A percentile compares a stretch with the other conserved stretches of the same genome.
These are phyloP conservation scores for Troides helena DNA, from an alignment of 2,888 invertebrate genomes.

Conservation along the genomic window DNA sequence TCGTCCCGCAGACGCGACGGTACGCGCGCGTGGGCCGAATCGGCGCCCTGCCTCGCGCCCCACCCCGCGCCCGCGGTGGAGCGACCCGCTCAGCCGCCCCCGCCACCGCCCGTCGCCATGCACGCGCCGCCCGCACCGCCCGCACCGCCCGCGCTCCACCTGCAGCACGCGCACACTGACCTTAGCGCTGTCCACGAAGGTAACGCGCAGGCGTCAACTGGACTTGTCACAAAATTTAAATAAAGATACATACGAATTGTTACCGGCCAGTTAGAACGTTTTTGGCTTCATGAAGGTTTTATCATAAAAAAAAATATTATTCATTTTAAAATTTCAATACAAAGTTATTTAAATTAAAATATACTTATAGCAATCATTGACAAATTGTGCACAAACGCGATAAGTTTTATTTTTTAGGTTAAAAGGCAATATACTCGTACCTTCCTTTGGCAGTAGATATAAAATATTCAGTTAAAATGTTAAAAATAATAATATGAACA, in stretches of 20 bases:
- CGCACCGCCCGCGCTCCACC: slow-evolving; percentile 32
- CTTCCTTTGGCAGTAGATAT: too few relatives aligned
- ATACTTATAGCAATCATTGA: too few relatives aligned
- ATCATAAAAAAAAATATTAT: too few relatives aligned
- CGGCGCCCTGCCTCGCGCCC: slow-evolving; percentile 67
- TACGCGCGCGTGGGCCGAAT: slow-evolving; percentile 54
- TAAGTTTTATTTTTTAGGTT: too few relatives aligned
- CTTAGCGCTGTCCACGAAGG: slow-evolving; percentile 79
- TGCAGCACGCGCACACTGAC: slow-evolving; percentile 49
- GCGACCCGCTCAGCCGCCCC: slow-evolving; percentile 61
- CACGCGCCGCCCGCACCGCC: slow-evolving; percentile 25
- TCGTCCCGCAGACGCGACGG: slow-evolving; percentile 38
- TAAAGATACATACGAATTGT: neutral
- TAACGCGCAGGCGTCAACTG: slow-evolving; percentile 67
- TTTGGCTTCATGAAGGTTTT: too few relatives aligned
- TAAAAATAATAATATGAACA: too few relatives aligned
- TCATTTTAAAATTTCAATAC: too few relatives aligned
- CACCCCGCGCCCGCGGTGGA: slow-evolving; percentile 46
- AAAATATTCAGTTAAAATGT: too few relatives aligned
- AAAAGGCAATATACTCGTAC: too few relatives aligned
- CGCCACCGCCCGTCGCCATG: slow-evolving; percentile 37
- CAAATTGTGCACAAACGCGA: too few relatives aligned
- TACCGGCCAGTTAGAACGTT: slow-evolving; percentile 2
- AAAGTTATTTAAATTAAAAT: too few relatives aligned
- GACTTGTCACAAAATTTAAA: slow-evolving; percentile 19